phyloP scores from a whole-genome alignment of 2,888 invertebrate genomes.

The Trichogramma dendrolimi region DNA sequence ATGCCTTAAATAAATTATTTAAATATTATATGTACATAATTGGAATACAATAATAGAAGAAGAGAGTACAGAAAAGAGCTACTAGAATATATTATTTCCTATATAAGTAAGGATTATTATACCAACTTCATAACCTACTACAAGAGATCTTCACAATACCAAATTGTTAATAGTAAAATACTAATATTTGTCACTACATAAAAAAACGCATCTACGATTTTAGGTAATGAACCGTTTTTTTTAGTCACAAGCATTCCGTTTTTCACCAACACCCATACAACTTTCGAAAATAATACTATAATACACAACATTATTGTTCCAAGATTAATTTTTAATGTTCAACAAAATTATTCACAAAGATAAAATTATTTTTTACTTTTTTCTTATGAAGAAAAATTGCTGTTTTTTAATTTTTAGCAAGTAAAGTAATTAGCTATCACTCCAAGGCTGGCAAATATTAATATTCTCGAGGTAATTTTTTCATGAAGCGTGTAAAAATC shows the following conservation, averaged over 20 bases:
- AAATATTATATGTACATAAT: too few species aligned
- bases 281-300: slow-evolving; percentile 46
- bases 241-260: slow-evolving; percentile 35
- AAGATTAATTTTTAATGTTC: slow-evolving; percentile 11
- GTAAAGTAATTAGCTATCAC: slow-evolving; percentile 14
- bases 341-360: neutral
- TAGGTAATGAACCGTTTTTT: neutral
- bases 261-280: slow-evolving; percentile 43
- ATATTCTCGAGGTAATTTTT: slow-evolving; percentile 2
- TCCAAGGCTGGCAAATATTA: neutral
- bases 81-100: too few species aligned
- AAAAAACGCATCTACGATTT: neutral
- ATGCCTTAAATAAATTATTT: too few species aligned
- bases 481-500: slow-evolving; percentile 8
- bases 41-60: too few species aligned
- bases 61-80: too few species aligned
- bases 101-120: too few species aligned
- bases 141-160: too few species aligned
- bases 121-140: too few species aligned
- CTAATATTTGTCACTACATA: neutral
- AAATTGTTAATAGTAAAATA: neutral
- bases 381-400: neutral
- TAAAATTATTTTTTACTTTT: too few species aligned
- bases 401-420: slow-evolving; percentile 9
- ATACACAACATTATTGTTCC: slow-evolving; percentile 52